Base-by-base conservation (phyloP, 64 coral and sea anemone species). In the Pocillopora verrucosa region DNA sequence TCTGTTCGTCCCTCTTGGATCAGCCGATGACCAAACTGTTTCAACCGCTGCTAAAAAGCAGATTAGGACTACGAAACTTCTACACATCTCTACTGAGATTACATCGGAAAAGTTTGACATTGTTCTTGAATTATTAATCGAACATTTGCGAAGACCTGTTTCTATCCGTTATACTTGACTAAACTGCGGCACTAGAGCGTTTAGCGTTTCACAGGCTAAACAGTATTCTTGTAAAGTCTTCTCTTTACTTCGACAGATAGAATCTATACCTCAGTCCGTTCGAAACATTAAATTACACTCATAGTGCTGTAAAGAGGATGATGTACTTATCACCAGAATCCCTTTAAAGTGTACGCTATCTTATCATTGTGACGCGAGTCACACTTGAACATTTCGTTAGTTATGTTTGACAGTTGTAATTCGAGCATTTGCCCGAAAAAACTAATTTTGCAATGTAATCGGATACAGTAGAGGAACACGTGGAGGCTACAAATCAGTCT, bases 121-220 rank as follows among this genome's bases (percentile, higher is more conserved):
- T 26, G 25, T 10, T 63, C 51, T 6, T 85, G 82, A 85, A 85
- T 85, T 36, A 85, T 85, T 72, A 56, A 85, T 72, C 16, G 16
- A 56, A 57, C 12, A 22, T 37, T 13, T 60, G 60, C 36, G 25
- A 45, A 15, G 38, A 85, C 82, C 82, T 85, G 82, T 72, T 58
- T 24, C 1, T 4, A 14, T 85, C 10, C 22, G 25, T 6, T 17
- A 65, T 61, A 65, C 34, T 64, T 83, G 61, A 61, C 22, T 85
- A 85, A 19, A 30, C 82, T 85, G 13, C 20, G 20, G 64, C 82
- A 72, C n/a, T 13, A 85, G 65, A 85, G 82, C 82, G 82, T 85
- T 70, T n/a, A 70, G 9, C 82, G 7, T 51, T 51, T 3, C 41
- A 51, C 41, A 51, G 41, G 41, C 41, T 51, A 7, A 51, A 51